A percentile compares a stretch with the other conserved stretches of the same genome.
Evolutionary conservation across 2,797 vertebrate genomes (phyloP).

Genomic region (Pangasius djambal): DNA sequence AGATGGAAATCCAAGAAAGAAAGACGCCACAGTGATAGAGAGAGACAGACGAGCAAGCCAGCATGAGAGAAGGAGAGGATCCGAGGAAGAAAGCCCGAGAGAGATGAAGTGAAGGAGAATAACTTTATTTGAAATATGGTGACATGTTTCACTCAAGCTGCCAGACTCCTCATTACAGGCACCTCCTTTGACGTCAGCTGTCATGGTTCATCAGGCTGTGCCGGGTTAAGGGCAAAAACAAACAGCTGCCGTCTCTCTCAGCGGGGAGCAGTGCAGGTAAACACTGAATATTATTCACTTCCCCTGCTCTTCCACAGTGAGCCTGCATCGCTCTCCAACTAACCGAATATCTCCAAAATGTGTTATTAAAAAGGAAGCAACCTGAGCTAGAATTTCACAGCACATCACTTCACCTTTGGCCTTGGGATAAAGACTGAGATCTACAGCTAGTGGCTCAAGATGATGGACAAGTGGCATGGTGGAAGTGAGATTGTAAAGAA

Average conservation of each 20-base stretch:
- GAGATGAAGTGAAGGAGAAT: constrained; percentile 57
- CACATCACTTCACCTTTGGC: constrained; percentile 4
- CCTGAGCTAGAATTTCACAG: constrained; percentile 16
- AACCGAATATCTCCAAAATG: constrained; percentile 44
- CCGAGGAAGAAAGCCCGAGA: constrained; percentile 11
- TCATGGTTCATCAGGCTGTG: constrained; percentile 74
- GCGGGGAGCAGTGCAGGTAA: constrained; percentile 64
- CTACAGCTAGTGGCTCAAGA: background rate
- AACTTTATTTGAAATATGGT: constrained; percentile 75
- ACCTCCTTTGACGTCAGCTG: constrained; percentile 76
- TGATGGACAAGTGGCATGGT: background rate
- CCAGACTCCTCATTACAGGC: constrained; percentile 74
- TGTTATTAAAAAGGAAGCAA: constrained; percentile 39
- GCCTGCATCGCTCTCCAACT: constrained; percentile 31
- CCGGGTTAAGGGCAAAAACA: constrained; percentile 68
- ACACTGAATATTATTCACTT: constrained; percentile 58
- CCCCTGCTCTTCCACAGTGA: constrained; percentile 31
- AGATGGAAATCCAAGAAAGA: background rate
- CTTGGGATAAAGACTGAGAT: constrained; percentile 11
- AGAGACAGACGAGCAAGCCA: background rate
- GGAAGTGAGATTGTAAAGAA: background rate
- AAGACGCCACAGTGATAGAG: background rate
- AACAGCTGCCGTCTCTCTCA: constrained; percentile 70
- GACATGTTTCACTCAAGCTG: constrained; percentile 76
- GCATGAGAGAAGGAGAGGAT: constrained; percentile 3